Percentiles rank a stretch among this genome's conserved stretches.
These are phyloP conservation scores for Siderastrea siderea DNA, from an alignment of 92 coral and sea anemone species.

Conservation along the genomic window DNA sequence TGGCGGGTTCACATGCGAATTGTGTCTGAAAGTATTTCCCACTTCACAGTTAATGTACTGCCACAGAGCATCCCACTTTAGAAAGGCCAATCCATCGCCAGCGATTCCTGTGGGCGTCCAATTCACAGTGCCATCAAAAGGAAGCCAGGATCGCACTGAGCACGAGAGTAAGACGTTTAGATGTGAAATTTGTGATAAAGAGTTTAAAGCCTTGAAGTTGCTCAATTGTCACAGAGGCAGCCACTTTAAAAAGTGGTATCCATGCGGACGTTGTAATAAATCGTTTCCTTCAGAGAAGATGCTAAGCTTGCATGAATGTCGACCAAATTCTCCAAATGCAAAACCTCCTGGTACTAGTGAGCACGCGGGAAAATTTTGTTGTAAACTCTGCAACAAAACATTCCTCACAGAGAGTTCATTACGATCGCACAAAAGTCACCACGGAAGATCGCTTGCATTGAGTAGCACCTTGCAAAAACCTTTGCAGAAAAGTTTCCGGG, in stretches of 20 bases:
- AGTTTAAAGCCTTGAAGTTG: background rate
- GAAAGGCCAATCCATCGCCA: background rate
- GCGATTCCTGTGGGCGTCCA: background rate
- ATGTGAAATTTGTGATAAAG: constrained; percentile 13
- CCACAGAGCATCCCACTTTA: constrained; percentile 42
- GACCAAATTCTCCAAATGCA: background rate
- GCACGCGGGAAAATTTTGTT: background rate
- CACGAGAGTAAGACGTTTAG: background rate
- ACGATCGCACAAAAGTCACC: constrained; percentile 26
- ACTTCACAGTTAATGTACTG: constrained; percentile 18
- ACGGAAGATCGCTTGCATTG: background rate
- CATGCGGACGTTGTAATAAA: too few relatives aligned
- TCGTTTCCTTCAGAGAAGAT: too few relatives aligned
- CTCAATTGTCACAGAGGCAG: constrained; percentile 2
- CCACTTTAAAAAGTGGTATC: background rate
- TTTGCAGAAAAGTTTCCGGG: background rate
- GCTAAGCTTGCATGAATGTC: background rate
- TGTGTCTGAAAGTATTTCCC: constrained; percentile 13
- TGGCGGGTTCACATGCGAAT: constrained; percentile 9
- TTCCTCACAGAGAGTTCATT: constrained; percentile 13
- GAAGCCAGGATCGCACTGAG: background rate
- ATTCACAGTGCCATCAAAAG: background rate
- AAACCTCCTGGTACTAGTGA: background rate
- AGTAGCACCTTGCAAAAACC: background rate
- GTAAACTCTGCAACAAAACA: constrained; percentile 19